A percentile compares a stretch with the other conserved stretches of the same genome.
Evolutionary conservation across 2,888 invertebrate species (phyloP).

Genomic region (Lumbricus terrestris): DNA sequence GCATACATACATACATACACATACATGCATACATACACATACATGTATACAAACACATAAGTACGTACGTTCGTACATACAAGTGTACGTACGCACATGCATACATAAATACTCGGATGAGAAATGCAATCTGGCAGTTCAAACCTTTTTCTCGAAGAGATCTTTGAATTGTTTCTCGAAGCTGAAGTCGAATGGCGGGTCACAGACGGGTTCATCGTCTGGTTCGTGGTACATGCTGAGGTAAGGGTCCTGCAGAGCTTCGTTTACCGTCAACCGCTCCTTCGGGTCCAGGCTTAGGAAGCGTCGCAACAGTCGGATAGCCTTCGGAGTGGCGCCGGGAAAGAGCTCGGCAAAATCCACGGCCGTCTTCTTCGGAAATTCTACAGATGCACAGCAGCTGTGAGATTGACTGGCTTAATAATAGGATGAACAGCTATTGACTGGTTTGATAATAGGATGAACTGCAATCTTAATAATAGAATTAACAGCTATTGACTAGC

Average conservation of each 20-base stretch:
- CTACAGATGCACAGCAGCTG: not conserved
- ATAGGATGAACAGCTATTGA: too few species aligned
- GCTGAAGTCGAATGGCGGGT: constrained; percentile 55
- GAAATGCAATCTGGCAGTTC: not conserved
- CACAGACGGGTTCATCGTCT: constrained; percentile 58
- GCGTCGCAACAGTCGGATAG: constrained; percentile 53
- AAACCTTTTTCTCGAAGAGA: constrained; percentile 5
- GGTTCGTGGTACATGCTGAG: constrained; percentile 60
- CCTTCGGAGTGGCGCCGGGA: constrained; percentile 56
- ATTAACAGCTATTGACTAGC: too few species aligned
- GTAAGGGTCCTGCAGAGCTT: constrained; percentile 60
- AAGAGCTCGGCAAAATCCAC: constrained; percentile 6
- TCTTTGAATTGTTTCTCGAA: constrained; percentile 55
- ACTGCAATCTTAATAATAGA: too few species aligned
- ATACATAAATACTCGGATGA: too few species aligned
- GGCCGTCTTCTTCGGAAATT: not conserved
- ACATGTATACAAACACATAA: too few species aligned
- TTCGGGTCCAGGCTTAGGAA: constrained; percentile 58
- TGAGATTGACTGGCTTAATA: too few species aligned
- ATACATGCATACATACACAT: too few species aligned
- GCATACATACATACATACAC: too few species aligned
- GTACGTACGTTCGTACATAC: too few species aligned
- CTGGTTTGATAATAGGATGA: too few species aligned
- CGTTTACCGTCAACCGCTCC: constrained; percentile 57
- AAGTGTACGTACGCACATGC: too few species aligned